Evolutionary conservation across 2,797 vertebrate species (phyloP).

Genomic region (Danio choprae): DNA sequence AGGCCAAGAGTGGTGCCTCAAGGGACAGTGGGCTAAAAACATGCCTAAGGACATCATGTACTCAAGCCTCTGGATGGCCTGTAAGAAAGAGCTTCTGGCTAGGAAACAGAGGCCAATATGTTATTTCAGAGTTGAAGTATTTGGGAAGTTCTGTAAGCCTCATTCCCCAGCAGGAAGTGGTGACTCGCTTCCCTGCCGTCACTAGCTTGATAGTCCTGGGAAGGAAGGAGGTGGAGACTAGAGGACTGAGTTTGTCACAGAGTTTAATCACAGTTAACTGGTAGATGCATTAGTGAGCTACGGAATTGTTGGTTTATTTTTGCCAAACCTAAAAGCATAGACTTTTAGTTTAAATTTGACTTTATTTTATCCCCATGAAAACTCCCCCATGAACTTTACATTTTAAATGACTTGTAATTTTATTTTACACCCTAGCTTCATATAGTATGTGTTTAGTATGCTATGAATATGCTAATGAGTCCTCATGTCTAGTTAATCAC

Average conservation of each 20-base stretch:
- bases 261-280: slow-evolving; percentile 17
- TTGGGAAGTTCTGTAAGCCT: background rate
- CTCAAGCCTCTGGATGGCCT: background rate
- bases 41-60: slow-evolving; percentile 19
- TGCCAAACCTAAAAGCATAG: background rate
- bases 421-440: too few relatives aligned
- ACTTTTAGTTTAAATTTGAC: background rate
- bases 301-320: background rate
- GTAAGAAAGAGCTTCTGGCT: slow-evolving; percentile 6
- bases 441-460: too few relatives aligned
- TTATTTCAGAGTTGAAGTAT: slow-evolving; percentile 19
- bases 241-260: background rate
- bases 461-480: too few relatives aligned
- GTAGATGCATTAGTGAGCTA: background rate
- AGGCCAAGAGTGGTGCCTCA: background rate
- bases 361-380: background rate
- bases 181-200: slow-evolving; percentile 52
- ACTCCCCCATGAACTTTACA: too few relatives aligned
- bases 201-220: slow-evolving; percentile 35
- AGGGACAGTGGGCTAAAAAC: background rate
- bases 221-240: slow-evolving; percentile 45
- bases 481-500: too few relatives aligned
- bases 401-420: too few relatives aligned
- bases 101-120: slow-evolving; percentile 10
- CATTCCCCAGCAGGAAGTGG: slow-evolving; percentile 37